Percentiles rank a stretch among this genome's conserved stretches.
Evolutionary conservation across 2,797 vertebrate species (phyloP).

Genomic region (Falco berigora): DNA sequence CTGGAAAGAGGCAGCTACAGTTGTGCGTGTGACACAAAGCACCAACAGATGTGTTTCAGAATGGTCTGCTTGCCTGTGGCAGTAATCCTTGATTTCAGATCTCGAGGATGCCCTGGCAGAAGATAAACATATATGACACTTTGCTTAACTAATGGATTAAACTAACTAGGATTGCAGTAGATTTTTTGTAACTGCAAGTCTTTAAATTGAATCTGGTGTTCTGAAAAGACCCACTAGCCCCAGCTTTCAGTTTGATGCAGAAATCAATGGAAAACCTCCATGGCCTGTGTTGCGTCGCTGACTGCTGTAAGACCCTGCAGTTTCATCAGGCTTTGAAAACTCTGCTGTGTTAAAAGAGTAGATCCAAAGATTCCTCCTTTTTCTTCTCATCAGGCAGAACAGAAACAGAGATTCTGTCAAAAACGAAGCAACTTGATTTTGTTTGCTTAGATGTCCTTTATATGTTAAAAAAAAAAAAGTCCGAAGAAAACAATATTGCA

Average conservation of each 20-base stretch:
- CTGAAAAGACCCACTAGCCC: not conserved
- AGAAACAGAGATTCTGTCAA: not conserved
- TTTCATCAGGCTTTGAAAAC: not conserved
- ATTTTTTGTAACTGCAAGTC: not conserved
- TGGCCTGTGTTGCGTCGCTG: not conserved
- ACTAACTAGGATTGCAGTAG: not conserved
- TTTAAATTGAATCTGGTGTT: not conserved
- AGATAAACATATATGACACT: not conserved
- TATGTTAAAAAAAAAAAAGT: not conserved
- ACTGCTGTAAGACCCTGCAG: not conserved
- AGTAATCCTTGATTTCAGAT: not conserved
- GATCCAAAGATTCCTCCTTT: not conserved
- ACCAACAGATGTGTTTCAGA: not conserved
- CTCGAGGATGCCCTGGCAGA: not conserved
- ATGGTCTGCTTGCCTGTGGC: not conserved
- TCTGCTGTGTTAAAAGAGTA: not conserved
- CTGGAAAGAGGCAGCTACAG: not conserved
- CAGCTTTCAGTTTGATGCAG: not conserved
- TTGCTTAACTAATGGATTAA: not conserved
- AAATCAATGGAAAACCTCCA: not conserved
- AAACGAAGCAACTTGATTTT: not conserved
- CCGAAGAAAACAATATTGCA: not conserved
- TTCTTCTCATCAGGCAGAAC: not conserved
- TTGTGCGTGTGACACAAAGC: accelerated
- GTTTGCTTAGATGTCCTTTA: not conserved